These are phyloP conservation scores for Ceyx melanurus DNA, from an alignment of 2,113 vertebrate genomes.

Conservation along the genomic window DNA sequence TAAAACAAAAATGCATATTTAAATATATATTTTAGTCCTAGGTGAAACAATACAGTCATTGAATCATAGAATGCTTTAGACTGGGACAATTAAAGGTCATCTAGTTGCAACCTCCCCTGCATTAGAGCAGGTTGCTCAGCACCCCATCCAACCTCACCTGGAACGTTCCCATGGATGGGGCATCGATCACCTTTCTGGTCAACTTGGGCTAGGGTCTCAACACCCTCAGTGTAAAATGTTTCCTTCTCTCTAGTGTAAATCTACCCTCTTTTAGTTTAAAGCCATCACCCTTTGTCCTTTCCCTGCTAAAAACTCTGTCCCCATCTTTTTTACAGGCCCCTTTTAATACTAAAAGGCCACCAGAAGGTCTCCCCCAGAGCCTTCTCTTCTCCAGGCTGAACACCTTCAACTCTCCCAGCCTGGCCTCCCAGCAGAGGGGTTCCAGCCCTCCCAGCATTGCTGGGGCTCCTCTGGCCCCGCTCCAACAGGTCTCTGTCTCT, in stretches of 20 bases:
- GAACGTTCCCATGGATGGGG: too few species aligned
- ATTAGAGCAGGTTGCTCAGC: neutral
- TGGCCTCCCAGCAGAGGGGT: neutral
- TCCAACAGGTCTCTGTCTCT: neutral
- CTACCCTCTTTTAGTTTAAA: neutral
- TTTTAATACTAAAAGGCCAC: neutral
- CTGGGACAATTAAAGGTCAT: too few species aligned
- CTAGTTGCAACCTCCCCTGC: too few species aligned
- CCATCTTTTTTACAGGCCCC: neutral
- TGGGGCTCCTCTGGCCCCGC: neutral
- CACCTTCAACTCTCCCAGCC: neutral
- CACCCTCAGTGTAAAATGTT: too few species aligned
- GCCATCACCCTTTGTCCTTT: neutral
- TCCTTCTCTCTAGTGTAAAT: neutral
- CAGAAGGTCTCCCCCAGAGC: neutral
- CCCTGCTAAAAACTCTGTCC: neutral
- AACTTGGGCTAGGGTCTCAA: neutral
- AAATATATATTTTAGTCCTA: too few species aligned
- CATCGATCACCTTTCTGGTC: too few species aligned
- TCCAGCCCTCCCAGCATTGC: neutral
- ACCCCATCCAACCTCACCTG: neutral
- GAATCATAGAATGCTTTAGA: too few species aligned
- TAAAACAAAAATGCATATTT: too few species aligned
- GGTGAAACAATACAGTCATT: too few species aligned
- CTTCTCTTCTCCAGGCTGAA: neutral